Evolutionary conservation across 30 jellyfish, hydroid and myxozoan species (phyloP).

Genomic region (Rhopilema esculentum): DNA sequence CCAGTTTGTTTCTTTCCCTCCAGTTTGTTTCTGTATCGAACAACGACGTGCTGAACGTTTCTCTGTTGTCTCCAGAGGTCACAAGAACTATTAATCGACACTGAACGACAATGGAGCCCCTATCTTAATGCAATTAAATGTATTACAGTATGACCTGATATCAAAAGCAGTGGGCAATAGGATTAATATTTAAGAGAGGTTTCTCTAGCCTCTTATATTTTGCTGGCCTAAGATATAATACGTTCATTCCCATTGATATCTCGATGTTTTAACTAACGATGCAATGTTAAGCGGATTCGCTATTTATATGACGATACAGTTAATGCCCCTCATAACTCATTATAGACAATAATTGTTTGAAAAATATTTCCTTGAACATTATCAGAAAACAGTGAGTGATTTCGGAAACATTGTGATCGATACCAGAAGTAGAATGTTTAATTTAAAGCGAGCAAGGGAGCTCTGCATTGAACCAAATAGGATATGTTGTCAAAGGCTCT

Average conservation of each 20-base stretch:
- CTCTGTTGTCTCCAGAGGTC: background rate
- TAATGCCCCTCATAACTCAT: background rate
- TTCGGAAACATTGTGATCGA: background rate
- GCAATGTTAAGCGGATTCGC: background rate
- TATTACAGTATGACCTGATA: slow-evolving; percentile 16
- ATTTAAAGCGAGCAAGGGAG: background rate
- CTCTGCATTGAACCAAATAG: background rate
- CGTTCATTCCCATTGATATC: background rate
- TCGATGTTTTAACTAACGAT: background rate
- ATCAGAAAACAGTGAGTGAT: too few species aligned
- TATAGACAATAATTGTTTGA: background rate
- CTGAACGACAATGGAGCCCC: background rate
- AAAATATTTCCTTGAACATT: background rate
- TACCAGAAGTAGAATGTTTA: background rate
- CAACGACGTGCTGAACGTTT: background rate
- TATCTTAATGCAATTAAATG: slow-evolving; percentile 6
- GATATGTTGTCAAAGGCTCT: background rate
- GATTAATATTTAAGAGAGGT: slow-evolving; percentile 9
- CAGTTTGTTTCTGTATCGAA: too few species aligned
- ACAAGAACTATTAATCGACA: background rate
- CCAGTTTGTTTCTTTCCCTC: too few species aligned
- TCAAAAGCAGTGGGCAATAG: slow-evolving; percentile 4
- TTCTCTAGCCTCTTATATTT: background rate
- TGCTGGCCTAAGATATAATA: background rate
- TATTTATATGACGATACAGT: background rate